These are phyloP conservation scores for Ianthella basta DNA, from an alignment of 37 sponge, comb jelly and placozoan species.

Conservation along the genomic window DNA sequence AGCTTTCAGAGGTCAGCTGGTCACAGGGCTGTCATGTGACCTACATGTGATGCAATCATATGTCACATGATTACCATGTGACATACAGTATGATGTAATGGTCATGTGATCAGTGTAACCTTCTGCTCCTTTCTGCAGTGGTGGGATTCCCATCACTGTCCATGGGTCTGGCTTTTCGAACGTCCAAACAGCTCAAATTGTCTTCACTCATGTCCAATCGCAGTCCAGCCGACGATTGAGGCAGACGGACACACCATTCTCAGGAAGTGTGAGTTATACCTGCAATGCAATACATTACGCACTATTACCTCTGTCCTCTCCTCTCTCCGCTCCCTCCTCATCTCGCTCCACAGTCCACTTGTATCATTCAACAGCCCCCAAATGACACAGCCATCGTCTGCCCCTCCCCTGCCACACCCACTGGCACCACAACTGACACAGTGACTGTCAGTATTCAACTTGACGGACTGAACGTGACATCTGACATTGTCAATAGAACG, in stretches of 20 bases:
- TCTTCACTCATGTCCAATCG: neutral
- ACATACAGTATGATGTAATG: too few species aligned
- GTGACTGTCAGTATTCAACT: neutral
- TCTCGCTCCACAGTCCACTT: too few species aligned
- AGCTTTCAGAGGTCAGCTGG: neutral
- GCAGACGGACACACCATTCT: neutral
- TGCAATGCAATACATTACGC: too few species aligned
- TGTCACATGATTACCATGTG: neutral
- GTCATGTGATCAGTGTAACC: too few species aligned
- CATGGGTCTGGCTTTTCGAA: neutral
- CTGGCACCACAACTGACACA: neutral
- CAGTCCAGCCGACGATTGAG: neutral
- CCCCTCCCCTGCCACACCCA: constrained; percentile 23
- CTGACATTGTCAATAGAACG: neutral
- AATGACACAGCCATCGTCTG: neutral
- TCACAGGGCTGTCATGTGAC: neutral
- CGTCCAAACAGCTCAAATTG: neutral
- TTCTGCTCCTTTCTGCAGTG: neutral
- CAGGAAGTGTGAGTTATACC: neutral
- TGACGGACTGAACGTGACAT: constrained; percentile 9
- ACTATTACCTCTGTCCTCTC: too few species aligned
- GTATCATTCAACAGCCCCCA: too few species aligned
- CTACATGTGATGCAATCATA: neutral
- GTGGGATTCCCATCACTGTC: constrained; percentile 3
- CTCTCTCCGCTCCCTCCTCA: too few species aligned